Conservation (phyloP, 2,888 invertebrate genomes). For the Netelia fuscicornis region DNA sequence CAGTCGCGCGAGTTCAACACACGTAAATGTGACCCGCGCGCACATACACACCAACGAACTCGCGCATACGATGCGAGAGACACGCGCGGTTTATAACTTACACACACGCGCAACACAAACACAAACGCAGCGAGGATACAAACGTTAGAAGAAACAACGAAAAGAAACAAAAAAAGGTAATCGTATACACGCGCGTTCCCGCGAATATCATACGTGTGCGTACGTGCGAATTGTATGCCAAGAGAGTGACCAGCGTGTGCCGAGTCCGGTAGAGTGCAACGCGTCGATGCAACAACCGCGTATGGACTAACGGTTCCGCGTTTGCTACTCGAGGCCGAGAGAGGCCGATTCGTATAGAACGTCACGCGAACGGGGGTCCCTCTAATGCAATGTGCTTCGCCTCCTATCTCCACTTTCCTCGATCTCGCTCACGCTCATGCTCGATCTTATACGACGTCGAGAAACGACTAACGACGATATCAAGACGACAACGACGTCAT, state of each 20-base stretch:
- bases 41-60: not conserved
- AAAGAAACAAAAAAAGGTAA: not conserved
- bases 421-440: conserved; percentile 11
- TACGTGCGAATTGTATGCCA: not conserved
- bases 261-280: conserved; percentile 33
- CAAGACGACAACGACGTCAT: conserved; percentile 1
- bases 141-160: too few relatives aligned
- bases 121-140: not conserved
- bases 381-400: conserved; percentile 41
- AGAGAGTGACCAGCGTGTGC: not conserved
- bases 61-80: not conserved
- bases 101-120: not conserved
- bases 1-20: conserved; percentile 40
- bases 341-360: conserved; percentile 33
- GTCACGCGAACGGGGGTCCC: conserved; percentile 43
- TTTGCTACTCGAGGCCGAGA: conserved; percentile 53
- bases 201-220: not conserved
- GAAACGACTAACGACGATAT: not conserved
- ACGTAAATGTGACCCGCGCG: not conserved
- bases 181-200: not conserved
- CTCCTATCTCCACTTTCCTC: conserved; percentile 2
- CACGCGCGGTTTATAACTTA: not conserved
- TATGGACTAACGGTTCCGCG: conserved; percentile 59
- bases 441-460: not conserved
- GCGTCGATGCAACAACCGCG: conserved; percentile 60